A percentile compares a stretch with the other conserved stretches of the same genome.
These are phyloP conservation scores for Catostylus mosaicus DNA, from an alignment of 30 jellyfish, hydroid and myxozoan species.

Conservation along the genomic window DNA sequence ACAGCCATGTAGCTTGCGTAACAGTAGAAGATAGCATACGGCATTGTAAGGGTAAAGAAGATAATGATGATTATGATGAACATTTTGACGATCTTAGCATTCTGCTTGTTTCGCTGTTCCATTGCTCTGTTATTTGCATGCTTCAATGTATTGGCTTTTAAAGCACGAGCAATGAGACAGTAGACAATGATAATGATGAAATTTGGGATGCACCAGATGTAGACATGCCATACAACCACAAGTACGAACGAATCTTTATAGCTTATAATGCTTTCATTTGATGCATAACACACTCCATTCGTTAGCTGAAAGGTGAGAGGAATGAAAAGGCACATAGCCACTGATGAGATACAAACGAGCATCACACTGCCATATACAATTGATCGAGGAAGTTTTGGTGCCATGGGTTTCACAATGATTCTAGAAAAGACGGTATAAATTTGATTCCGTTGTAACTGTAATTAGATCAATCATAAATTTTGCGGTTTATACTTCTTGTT, in stretches of 20 bases:
- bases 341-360: slow-evolving; percentile 4
- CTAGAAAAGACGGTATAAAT: neutral
- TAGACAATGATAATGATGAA: slow-evolving; percentile 10
- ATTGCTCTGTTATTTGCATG: slow-evolving; percentile 53
- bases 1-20: neutral
- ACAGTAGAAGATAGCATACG: slow-evolving; percentile 17
- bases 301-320: slow-evolving; percentile 1
- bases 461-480: too few species aligned
- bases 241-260: neutral
- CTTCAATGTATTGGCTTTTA: slow-evolving; percentile 6
- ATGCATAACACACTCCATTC: neutral
- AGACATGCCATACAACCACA: neutral
- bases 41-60: slow-evolving; percentile 30
- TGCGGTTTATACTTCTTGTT: too few species aligned
- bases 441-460: neutral
- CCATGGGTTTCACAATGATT: slow-evolving; percentile 14
- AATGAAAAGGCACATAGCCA: neutral
- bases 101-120: slow-evolving; percentile 33
- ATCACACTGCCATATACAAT: neutral
- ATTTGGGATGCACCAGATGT: slow-evolving; percentile 21
- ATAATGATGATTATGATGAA: slow-evolving; percentile 18
- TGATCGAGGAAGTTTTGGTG: slow-evolving; percentile 3
- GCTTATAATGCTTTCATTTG: neutral
- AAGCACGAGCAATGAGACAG: slow-evolving; percentile 11
- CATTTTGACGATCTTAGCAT: slow-evolving; percentile 38